These are phyloP conservation scores for Margaritifera margaritifera DNA, from an alignment of 2,888 invertebrate genomes.

Conservation along the genomic window DNA sequence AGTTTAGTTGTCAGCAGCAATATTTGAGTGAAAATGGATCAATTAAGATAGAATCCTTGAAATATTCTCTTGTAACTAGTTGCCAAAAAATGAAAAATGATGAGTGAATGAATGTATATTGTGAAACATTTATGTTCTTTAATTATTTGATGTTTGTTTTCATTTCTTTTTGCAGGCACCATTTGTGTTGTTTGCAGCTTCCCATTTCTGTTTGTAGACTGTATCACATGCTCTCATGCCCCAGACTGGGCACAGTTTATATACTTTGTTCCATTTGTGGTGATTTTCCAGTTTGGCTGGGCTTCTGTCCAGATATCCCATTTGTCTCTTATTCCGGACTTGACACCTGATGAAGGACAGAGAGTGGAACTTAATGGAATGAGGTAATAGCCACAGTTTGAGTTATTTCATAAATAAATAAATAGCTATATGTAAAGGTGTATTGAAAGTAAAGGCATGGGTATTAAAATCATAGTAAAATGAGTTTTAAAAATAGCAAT, in stretches of 20 bases:
- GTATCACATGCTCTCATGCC: conserved; percentile 79
- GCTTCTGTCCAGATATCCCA: conserved; percentile 93
- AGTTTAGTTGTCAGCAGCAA: background rate
- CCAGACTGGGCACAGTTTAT: conserved; percentile 76
- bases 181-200: conserved; percentile 84
- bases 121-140: too few species aligned
- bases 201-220: conserved; percentile 89
- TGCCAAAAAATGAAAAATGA: too few species aligned
- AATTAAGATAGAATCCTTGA: background rate
- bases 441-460: too few species aligned
- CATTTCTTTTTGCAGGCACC: conserved; percentile 76
- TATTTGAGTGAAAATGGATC: background rate
- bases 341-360: conserved; percentile 70
- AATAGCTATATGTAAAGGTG: too few species aligned
- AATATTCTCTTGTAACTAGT: background rate
- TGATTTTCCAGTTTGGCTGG: conserved; percentile 92
- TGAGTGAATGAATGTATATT: too few species aligned
- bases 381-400: conserved; percentile 58
- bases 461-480: too few species aligned
- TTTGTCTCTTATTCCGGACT: conserved; percentile 85
- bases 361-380: conserved; percentile 73
- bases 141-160: too few species aligned
- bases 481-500: too few species aligned
- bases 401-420: too few species aligned
- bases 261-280: conserved; percentile 75